A percentile compares a stretch with the other conserved stretches of the same genome.
Evolutionary conservation across 1,140 invertebrate genomes (phyloP).

Genomic region (Cotesia chilonis): DNA sequence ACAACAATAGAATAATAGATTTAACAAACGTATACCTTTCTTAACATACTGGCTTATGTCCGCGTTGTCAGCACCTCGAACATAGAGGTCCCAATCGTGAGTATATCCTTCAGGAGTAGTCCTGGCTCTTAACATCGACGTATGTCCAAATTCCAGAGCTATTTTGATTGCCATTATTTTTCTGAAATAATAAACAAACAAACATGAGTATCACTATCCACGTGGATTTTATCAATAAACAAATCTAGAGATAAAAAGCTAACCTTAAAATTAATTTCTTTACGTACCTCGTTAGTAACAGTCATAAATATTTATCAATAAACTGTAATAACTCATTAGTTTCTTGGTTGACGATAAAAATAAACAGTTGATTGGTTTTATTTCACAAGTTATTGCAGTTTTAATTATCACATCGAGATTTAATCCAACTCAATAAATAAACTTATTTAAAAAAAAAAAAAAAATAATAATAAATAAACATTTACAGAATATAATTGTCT

Average conservation of each 20-base stretch:
- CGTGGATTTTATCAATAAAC: too few species aligned
- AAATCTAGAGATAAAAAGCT: too few species aligned
- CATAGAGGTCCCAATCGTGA: constrained; percentile 98
- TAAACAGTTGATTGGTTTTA: constrained; percentile 3
- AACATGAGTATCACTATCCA: too few species aligned
- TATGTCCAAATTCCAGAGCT: constrained; percentile 91
- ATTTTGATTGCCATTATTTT: constrained; percentile 80
- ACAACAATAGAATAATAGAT: neutral
- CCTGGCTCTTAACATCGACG: constrained; percentile 79
- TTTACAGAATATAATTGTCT: too few species aligned
- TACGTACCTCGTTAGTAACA: neutral
- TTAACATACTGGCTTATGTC: constrained; percentile 92
- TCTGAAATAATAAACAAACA: too few species aligned
- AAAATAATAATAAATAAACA: too few species aligned
- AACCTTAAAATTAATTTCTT: too few species aligned
- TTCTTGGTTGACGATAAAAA: neutral
- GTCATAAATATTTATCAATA: constrained; percentile 13
- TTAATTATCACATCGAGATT: neutral
- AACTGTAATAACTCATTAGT: neutral
- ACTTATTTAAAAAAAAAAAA: neutral
- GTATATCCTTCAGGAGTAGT: constrained; percentile 89
- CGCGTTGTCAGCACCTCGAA: constrained; percentile 83
- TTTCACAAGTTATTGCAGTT: constrained; percentile 20
- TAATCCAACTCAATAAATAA: constrained; percentile 6
- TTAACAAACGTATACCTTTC: constrained; percentile 67